Evolutionary conservation across 2,113 vertebrate species (phyloP).

Genomic region (Puntigrus tetrazona): DNA sequence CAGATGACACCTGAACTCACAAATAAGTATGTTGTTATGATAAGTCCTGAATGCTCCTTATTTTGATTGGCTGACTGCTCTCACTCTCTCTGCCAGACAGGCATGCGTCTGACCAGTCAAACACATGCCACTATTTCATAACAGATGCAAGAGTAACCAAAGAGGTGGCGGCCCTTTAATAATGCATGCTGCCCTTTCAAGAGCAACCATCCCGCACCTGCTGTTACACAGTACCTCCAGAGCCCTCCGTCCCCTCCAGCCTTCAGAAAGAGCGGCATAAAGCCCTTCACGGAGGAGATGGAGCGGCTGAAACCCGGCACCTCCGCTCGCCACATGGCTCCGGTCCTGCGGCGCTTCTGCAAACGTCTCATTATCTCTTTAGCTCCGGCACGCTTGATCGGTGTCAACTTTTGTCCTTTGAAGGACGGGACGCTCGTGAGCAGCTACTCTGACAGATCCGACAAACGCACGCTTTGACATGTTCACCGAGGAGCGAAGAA

Average conservation of each 20-base stretch:
- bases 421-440: slow-evolving; percentile 48
- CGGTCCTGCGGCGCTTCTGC: slow-evolving; percentile 64
- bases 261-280: slow-evolving; percentile 22
- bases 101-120: slow-evolving; percentile 53
- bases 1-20: slow-evolving; percentile 40
- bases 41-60: slow-evolving; percentile 35
- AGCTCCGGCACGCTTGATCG: background rate
- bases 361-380: slow-evolving; percentile 62
- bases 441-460: slow-evolving; percentile 62
- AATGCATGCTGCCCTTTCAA: slow-evolving; percentile 68
- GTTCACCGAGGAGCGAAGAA: background rate
- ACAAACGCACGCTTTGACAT: slow-evolving; percentile 34
- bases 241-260: slow-evolving; percentile 38
- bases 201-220: slow-evolving; percentile 64
- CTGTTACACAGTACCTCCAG: slow-evolving; percentile 49
- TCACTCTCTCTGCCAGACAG: slow-evolving; percentile 54
- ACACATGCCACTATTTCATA: slow-evolving; percentile 51
- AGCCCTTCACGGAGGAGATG: slow-evolving; percentile 54
- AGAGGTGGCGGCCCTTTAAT: slow-evolving; percentile 66
- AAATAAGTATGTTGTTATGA: slow-evolving; percentile 34
- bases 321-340: slow-evolving; percentile 68
- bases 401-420: slow-evolving; percentile 19
- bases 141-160: slow-evolving; percentile 60
- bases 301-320: slow-evolving; percentile 70
- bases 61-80: slow-evolving; percentile 16